phyloP scores from a whole-genome alignment of 2,113 vertebrate genomes.

The Propithecus coquereli region DNA sequence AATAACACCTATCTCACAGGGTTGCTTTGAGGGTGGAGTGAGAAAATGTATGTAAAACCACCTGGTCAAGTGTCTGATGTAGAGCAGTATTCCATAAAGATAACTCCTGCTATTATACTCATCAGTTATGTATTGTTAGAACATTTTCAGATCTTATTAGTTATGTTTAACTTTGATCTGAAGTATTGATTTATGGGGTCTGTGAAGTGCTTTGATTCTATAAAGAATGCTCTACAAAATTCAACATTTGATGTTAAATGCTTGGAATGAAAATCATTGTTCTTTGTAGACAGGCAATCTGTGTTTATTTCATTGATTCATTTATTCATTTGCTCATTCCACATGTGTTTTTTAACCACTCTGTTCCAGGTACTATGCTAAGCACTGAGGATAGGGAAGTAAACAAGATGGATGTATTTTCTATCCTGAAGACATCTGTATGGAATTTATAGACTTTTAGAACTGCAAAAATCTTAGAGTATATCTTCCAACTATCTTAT shows the following conservation, averaged over 20 bases:
- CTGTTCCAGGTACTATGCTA: constrained; percentile 38
- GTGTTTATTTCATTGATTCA: neutral
- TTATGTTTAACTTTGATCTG: constrained; percentile 5
- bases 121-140: neutral
- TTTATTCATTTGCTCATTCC: constrained; percentile 15
- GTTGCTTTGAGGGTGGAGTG: constrained; percentile 24
- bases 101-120: neutral
- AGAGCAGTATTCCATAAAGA: neutral
- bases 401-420: neutral
- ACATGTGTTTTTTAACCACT: constrained; percentile 17
- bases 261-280: constrained; percentile 31
- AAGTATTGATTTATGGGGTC: constrained; percentile 15
- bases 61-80: neutral
- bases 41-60: neutral
- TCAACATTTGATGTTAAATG: neutral
- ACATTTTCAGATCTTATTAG: constrained; percentile 30
- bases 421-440: neutral
- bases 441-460: constrained; percentile 24
- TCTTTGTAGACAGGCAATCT: neutral
- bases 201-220: constrained; percentile 37
- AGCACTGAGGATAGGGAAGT: constrained; percentile 6
- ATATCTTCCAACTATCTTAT: neutral
- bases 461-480: neutral
- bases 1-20: neutral
- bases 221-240: constrained; percentile 13